Conservation (phyloP, 2,113 vertebrate species). For the Ramphastos sulfuratus region DNA sequence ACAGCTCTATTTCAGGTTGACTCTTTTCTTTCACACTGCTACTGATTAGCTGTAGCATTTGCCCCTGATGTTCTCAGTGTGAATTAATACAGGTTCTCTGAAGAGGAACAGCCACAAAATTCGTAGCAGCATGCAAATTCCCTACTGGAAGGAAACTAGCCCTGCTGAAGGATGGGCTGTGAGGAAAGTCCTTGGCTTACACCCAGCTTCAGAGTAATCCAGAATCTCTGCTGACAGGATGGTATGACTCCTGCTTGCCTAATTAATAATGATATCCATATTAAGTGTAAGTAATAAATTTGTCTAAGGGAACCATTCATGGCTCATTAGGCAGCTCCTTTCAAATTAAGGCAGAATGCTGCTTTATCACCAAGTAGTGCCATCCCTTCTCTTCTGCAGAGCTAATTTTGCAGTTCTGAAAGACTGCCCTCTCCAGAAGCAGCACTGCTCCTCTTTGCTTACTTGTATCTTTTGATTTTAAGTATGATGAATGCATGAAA, state of each 20-base stretch:
- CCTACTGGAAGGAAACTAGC: neutral
- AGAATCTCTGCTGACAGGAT: conserved; percentile 30
- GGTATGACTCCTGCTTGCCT: conserved; percentile 28
- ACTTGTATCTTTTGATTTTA: neutral
- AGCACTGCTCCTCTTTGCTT: neutral
- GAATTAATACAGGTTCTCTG: neutral
- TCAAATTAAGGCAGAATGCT: conserved; percentile 39
- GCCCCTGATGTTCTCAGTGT: neutral
- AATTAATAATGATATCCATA: conserved; percentile 59
- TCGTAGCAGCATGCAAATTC: neutral
- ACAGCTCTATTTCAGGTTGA: neutral
- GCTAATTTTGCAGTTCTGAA: neutral
- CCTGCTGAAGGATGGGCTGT: neutral
- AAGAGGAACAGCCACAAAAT: neutral
- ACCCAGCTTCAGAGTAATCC: conserved; percentile 12
- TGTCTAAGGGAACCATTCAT: conserved; percentile 29
- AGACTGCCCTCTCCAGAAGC: neutral
- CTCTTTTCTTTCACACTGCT: neutral
- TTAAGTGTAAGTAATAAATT: conserved; percentile 54
- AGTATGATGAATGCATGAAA: neutral
- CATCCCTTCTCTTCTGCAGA: neutral
- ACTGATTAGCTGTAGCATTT: neutral
- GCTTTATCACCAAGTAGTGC: neutral
- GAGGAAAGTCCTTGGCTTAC: neutral
- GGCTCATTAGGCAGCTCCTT: conserved; percentile 50